phyloP scores from a whole-genome alignment of 2,888 invertebrate genomes.

The Bugulina stolonifera region DNA sequence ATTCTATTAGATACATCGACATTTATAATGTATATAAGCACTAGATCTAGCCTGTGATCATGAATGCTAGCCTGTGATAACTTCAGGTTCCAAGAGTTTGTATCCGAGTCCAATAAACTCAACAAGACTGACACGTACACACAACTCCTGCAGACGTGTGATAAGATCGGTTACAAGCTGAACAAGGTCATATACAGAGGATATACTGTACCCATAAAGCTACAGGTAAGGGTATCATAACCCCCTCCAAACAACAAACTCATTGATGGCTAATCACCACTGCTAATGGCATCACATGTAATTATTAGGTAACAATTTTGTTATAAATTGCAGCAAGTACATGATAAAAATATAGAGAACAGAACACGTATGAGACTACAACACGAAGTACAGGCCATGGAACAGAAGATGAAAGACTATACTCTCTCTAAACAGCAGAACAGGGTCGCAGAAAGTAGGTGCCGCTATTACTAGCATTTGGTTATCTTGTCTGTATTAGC shows the following conservation, averaged over 20 bases:
- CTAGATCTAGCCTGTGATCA: no score
- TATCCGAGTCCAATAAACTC: constrained; percentile 36
- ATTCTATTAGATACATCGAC: no score
- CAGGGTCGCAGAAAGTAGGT: constrained; percentile 38
- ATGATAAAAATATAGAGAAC: constrained; percentile 44
- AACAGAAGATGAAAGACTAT: constrained; percentile 38
- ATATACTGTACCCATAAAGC: constrained; percentile 44
- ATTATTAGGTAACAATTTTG: no score
- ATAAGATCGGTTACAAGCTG: constrained; percentile 40
- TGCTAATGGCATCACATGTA: no score
- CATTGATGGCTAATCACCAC: no score
- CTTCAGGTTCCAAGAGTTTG: constrained; percentile 41
- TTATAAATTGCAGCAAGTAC: constrained; percentile 38
- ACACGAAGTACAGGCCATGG: constrained; percentile 41
- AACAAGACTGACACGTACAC: constrained; percentile 38
- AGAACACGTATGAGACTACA: constrained; percentile 42
- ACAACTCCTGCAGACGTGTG: constrained; percentile 40
- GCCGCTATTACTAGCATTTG: not conserved
- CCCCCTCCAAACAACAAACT: not conserved
- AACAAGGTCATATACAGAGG: constrained; percentile 48
- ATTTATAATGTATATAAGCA: no score
- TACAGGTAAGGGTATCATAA: constrained; percentile 39
- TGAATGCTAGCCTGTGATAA: no score
- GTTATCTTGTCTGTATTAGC: not conserved
- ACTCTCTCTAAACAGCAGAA: constrained; percentile 40